A percentile compares a stretch with the other conserved stretches of the same genome.
Conservation (phyloP, 2,797 vertebrate species). For the Sciurus vulgaris region DNA sequence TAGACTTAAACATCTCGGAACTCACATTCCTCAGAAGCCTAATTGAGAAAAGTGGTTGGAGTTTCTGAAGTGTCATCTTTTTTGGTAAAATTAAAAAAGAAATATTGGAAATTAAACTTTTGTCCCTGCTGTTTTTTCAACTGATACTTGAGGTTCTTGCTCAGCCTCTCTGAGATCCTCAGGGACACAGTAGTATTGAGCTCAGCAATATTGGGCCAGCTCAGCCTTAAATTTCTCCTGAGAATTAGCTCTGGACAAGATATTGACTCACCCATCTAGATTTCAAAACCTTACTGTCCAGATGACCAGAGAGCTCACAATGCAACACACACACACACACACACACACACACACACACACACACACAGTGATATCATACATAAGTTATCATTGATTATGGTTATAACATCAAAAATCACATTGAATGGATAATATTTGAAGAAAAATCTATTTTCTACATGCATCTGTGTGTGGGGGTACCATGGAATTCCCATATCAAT, state of each 20-base stretch:
- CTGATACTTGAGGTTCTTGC: rapidly evolving
- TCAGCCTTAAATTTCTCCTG: background rate
- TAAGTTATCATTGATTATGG: background rate
- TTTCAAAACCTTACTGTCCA: background rate
- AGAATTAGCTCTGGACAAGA: background rate
- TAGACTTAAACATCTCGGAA: background rate
- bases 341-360: too few species aligned
- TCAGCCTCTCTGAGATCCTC: rapidly evolving
- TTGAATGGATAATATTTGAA: background rate
- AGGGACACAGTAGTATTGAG: rapidly evolving
- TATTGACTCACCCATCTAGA: background rate
- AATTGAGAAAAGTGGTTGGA: background rate
- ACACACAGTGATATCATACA: background rate
- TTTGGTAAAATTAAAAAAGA: background rate
- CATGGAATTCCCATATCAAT: background rate
- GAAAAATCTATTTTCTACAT: background rate
- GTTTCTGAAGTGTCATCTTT: background rate
- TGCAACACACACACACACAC: too few species aligned
- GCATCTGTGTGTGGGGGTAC: background rate
- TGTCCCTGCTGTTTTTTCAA: background rate
- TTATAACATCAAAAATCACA: background rate
- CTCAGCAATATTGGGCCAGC: background rate
- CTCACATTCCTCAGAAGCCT: background rate
- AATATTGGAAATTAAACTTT: background rate
- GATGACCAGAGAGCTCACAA: background rate